Evolutionary conservation across 2,888 invertebrate genomes (phyloP).

Genomic region (Apamea sordens): DNA sequence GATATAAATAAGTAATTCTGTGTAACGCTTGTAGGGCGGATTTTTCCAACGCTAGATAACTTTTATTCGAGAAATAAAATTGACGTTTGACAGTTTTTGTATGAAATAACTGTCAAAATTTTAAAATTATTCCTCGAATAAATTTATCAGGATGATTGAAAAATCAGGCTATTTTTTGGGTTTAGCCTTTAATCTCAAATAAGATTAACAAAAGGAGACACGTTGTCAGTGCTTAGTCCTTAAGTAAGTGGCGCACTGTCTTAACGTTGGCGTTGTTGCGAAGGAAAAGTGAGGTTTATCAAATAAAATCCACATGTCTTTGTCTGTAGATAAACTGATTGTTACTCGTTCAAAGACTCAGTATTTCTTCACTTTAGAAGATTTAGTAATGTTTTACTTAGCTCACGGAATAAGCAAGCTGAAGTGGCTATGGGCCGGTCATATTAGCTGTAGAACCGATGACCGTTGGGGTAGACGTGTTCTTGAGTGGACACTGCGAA

Average conservation of each 20-base stretch:
- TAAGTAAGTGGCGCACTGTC: neutral
- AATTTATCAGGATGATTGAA: too few relatives aligned
- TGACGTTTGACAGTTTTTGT: too few relatives aligned
- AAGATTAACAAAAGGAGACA: neutral
- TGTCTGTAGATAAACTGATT: conserved; percentile 22
- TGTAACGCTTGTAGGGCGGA: neutral
- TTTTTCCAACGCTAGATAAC: too few relatives aligned
- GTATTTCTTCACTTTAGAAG: neutral
- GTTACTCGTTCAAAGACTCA: neutral
- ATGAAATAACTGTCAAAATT: too few relatives aligned
- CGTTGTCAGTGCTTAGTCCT: neutral
- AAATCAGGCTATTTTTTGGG: too few relatives aligned
- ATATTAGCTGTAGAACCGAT: neutral
- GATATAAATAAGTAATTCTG: too few relatives aligned
- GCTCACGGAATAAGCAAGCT: neutral
- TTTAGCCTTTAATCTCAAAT: neutral
- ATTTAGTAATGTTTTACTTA: neutral
- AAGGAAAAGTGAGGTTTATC: conserved; percentile 2
- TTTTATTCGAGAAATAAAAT: too few relatives aligned
- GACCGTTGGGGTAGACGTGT: neutral
- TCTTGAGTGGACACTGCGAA: too few relatives aligned
- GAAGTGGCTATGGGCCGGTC: neutral
- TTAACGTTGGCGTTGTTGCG: conserved; percentile 20
- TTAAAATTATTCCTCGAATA: too few relatives aligned
- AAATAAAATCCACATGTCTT: conserved; percentile 7